Evolutionary conservation across 2,888 invertebrate genomes (phyloP).

Genomic region (Dasysyrphus tricinctus): DNA sequence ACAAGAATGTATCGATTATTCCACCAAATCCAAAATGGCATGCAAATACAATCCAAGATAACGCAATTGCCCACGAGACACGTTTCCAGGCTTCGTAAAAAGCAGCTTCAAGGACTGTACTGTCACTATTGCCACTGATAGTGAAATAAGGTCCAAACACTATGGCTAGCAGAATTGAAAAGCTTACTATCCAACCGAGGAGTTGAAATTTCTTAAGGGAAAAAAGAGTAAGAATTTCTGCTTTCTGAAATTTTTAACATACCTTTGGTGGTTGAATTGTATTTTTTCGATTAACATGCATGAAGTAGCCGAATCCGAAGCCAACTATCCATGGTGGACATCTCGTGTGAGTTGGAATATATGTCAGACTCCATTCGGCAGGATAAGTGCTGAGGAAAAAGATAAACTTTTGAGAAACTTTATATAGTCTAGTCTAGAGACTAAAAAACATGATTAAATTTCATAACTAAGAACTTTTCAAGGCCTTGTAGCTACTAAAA

Average conservation of each 20-base stretch:
- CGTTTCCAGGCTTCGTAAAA: slow-evolving; percentile 70
- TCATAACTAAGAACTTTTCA: too few species aligned
- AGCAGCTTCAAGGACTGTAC: slow-evolving; percentile 61
- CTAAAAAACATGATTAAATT: too few species aligned
- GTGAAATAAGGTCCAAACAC: slow-evolving; percentile 63
- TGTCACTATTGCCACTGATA: slow-evolving; percentile 7
- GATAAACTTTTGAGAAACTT: neutral
- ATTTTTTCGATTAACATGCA: slow-evolving; percentile 56
- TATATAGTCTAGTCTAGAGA: too few species aligned
- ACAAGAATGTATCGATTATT: slow-evolving; percentile 64
- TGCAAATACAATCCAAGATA: slow-evolving; percentile 73
- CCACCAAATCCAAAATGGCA: slow-evolving; percentile 75
- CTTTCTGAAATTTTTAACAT: neutral
- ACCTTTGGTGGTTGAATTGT: slow-evolving; percentile 31
- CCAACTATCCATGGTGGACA: slow-evolving; percentile 77
- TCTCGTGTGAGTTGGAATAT: slow-evolving; percentile 76
- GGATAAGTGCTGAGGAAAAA: slow-evolving; percentile 1
- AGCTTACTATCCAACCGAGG: slow-evolving; percentile 56
- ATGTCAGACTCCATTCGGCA: slow-evolving; percentile 54
- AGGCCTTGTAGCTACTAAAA: too few species aligned
- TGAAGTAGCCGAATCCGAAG: slow-evolving; percentile 76
- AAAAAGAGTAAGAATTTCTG: neutral
- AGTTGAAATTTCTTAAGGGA: slow-evolving; percentile 5
- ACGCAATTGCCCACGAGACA: slow-evolving; percentile 68
- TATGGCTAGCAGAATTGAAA: slow-evolving; percentile 49